Base-by-base conservation (phyloP, 2,113 vertebrate genomes). In the Tylochromis polylepis region DNA sequence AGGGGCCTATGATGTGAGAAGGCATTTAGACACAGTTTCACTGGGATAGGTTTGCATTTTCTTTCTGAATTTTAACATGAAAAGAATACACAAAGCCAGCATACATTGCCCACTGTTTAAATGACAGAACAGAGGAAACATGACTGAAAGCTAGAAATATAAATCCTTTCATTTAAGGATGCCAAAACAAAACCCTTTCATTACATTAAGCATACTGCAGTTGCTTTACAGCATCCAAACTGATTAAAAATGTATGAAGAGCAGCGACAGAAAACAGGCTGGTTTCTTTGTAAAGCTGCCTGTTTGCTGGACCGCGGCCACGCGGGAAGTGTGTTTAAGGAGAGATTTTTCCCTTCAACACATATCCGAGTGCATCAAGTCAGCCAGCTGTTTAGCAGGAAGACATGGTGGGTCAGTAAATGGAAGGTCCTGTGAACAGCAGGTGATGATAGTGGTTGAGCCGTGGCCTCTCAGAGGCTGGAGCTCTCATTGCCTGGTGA, bases 401-500 rank as follows among this genome's bases (percentile, higher is more conserved):
- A 90, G 70, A 36, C 84, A 16, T n/a, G 57, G 82, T 36, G n/a
- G 65, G 49, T 89, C 79, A 51, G 84, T 85, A 79, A 75, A 85
- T 24, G 82, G 75, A 72, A n/a, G 29, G 60, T 82, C 55, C 82
- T 78, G 81, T 86, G 55, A 87, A 81, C 70, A 82, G 86, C 88
- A 86, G 88, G 84, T 83, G 87, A 84, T 83, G 88, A 80, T 79
- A 67, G 88, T 49, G 67, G 60, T 59, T 6, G 29, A 84, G 55
- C 53, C 11, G 22, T 5, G 4, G 79, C 83, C 43, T 86, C 41
- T 79, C 43, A 2, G 31, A 43, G 81, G 46, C 58, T 15, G 77
- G 3, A 1, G 34, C 34, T 51, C 79, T 15, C 51, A 77, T n/a
- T 77, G 70, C 70, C 70, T 31, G 70, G 78, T 72, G 77, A 86